phyloP scores from a whole-genome alignment of 35 echinoderm and acorn worm species.

The Apostichopus japonicus region DNA sequence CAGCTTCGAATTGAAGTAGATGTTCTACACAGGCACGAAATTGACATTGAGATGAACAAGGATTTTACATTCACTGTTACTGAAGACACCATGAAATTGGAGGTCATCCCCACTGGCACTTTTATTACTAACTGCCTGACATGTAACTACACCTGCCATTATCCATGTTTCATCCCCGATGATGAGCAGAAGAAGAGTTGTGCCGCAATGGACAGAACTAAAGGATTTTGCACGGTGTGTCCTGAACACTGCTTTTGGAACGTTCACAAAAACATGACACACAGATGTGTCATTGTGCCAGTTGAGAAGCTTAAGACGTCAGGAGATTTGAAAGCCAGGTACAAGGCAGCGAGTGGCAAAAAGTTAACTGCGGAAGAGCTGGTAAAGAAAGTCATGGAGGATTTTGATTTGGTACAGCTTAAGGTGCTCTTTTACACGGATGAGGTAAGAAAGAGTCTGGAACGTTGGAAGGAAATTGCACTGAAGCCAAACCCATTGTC shows the following conservation, averaged over 20 bases:
- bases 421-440: conserved; percentile 42
- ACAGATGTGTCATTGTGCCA: conserved; percentile 61
- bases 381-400: conserved; percentile 59
- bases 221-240: conserved; percentile 46
- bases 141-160: too few species aligned
- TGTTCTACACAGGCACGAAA: too few species aligned
- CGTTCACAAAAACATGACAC: conserved; percentile 66
- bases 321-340: conserved; percentile 56
- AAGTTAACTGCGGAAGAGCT: conserved; percentile 75
- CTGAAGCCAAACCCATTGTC: too few species aligned
- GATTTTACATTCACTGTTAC: too few species aligned
- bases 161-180: neutral
- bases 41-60: too few species aligned
- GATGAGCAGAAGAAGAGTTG: conserved; percentile 13
- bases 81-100: too few species aligned
- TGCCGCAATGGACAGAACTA: conserved; percentile 24
- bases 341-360: conserved; percentile 62
- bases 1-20: too few species aligned
- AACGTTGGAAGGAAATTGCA: too few species aligned
- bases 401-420: conserved; percentile 55
- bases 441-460: too few species aligned
- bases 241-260: conserved; percentile 64
- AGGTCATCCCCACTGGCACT: too few species aligned
- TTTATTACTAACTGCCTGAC: too few species aligned
- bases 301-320: conserved; percentile 23